A percentile compares a stretch with the other conserved stretches of the same genome.
Evolutionary conservation across 2,797 vertebrate genomes (phyloP).

Genomic region (Ibycter americanus): DNA sequence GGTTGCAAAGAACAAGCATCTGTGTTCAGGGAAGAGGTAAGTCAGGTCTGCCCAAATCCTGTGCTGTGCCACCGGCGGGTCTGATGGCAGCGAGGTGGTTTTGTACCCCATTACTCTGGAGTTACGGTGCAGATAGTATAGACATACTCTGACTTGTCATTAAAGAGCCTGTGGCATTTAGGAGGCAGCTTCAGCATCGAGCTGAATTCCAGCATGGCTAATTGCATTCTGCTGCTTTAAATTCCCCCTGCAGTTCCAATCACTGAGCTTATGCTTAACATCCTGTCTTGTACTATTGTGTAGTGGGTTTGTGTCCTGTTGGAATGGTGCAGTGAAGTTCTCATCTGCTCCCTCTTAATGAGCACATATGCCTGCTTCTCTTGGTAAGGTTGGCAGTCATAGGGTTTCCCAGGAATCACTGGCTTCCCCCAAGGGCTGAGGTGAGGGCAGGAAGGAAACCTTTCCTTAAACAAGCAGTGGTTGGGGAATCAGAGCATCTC

Average conservation of each 20-base stretch:
- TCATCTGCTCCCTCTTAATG: background rate
- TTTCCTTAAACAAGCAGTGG: background rate
- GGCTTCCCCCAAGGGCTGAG: background rate
- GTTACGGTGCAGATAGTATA: background rate
- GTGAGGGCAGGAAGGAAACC: background rate
- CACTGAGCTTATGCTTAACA: constrained; percentile 1
- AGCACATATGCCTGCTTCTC: background rate
- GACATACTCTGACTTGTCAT: background rate
- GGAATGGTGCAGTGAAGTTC: background rate
- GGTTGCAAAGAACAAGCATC: constrained; percentile 89
- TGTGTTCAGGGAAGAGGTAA: constrained; percentile 90
- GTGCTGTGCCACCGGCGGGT: background rate
- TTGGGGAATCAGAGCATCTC: background rate
- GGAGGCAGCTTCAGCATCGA: background rate
- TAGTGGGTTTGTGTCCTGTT: constrained; percentile 13
- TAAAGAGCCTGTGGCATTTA: background rate
- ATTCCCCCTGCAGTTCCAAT: background rate
- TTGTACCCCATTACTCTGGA: background rate
- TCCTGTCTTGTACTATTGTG: constrained; percentile 14
- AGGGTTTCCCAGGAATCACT: background rate
- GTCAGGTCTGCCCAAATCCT: background rate
- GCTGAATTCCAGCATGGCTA: background rate
- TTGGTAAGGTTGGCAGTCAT: background rate
- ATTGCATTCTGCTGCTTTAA: constrained; percentile 43
- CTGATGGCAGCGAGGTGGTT: background rate